phyloP scores from a whole-genome alignment of 1,140 invertebrate species.

The Drosophila seguyi region DNA sequence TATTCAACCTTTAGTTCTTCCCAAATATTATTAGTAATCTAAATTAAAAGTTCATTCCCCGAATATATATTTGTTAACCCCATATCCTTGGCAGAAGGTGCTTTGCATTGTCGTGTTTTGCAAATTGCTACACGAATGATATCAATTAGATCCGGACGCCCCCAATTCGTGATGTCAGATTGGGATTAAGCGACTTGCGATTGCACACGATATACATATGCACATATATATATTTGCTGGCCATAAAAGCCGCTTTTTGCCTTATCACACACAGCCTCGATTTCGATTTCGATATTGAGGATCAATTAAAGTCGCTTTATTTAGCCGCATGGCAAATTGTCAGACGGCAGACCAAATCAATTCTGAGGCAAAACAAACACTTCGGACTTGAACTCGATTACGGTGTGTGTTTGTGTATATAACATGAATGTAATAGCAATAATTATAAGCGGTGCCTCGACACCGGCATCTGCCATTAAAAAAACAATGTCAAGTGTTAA shows the following conservation, averaged over 20 bases:
- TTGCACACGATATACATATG: slow-evolving; percentile 13
- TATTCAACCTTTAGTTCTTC: too few species aligned
- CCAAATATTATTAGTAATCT: background rate
- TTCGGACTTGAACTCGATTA: slow-evolving; percentile 73
- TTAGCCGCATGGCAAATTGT: slow-evolving; percentile 63
- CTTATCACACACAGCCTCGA: slow-evolving; percentile 46
- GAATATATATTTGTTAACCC: background rate
- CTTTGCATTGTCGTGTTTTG: slow-evolving; percentile 45
- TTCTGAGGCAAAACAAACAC: slow-evolving; percentile 24
- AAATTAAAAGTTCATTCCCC: background rate
- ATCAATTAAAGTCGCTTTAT: slow-evolving; percentile 79
- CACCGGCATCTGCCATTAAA: slow-evolving; percentile 2
- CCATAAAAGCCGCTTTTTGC: slow-evolving; percentile 43
- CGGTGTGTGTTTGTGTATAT: slow-evolving; percentile 12
- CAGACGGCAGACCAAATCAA: slow-evolving; percentile 36
- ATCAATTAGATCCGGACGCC: slow-evolving; percentile 25
- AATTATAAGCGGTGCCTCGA: slow-evolving; percentile 27
- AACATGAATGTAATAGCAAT: slow-evolving; percentile 61
- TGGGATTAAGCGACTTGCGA: slow-evolving; percentile 15
- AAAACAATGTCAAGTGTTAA: slow-evolving; percentile 79
- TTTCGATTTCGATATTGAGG: slow-evolving; percentile 22
- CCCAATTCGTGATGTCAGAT: slow-evolving; percentile 30
- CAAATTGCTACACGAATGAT: slow-evolving; percentile 50
- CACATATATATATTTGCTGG: too few species aligned
- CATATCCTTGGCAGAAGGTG: slow-evolving; percentile 25